Percentiles rank a stretch among this genome's conserved stretches.
Conservation (phyloP, 2,797 vertebrate species). For the Avahi laniger region DNA sequence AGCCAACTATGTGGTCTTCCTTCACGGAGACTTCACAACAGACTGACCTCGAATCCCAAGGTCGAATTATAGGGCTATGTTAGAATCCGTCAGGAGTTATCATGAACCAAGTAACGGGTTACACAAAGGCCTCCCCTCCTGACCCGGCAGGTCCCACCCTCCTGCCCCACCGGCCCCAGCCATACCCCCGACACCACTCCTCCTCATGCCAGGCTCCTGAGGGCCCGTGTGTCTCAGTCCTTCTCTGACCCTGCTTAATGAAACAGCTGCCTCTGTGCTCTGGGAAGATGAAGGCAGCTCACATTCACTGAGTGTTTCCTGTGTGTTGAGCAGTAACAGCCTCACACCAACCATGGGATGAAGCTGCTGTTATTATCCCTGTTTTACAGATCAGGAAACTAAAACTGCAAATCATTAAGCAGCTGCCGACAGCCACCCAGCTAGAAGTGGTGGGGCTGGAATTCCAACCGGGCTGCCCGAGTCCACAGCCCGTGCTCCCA, state of each 20-base stretch:
- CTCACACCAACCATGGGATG: neutral
- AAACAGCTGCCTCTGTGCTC: neutral
- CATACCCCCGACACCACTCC: no score
- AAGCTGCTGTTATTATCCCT: neutral
- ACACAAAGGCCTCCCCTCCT: neutral
- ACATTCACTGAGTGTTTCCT: neutral
- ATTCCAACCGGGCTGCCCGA: neutral
- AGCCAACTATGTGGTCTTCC: neutral
- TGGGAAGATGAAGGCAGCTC: neutral
- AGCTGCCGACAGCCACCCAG: neutral
- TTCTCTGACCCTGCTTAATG: neutral
- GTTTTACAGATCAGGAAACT: neutral
- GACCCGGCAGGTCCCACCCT: neutral
- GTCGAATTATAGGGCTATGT: neutral
- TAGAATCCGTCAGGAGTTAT: neutral
- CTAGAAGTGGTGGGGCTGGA: neutral
- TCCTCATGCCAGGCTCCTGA: neutral
- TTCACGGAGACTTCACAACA: neutral
- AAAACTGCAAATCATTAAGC: neutral
- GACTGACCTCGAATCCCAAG: neutral
- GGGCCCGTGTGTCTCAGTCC: neutral
- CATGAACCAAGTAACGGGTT: neutral
- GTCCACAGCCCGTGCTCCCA: neutral
- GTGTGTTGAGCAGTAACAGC: neutral
- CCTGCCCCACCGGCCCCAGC: neutral